Base-by-base conservation (phyloP, 2,888 invertebrate genomes). In the Bellardia pandia region DNA sequence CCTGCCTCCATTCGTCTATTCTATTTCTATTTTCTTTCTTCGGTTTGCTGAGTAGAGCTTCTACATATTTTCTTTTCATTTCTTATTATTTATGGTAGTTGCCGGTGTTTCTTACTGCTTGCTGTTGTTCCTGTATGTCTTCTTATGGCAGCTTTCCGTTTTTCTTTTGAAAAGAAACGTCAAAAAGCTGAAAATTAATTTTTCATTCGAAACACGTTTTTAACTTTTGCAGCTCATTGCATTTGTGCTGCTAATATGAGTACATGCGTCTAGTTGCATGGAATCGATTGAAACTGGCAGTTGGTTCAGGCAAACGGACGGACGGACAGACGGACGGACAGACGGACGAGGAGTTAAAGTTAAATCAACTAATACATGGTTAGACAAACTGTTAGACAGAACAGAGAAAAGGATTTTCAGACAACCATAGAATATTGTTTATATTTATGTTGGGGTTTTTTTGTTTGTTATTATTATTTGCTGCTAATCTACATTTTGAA, bases 121-220 rank as follows among this genome's bases (percentile, higher is more conserved):
- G 37, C 8, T 42, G 53, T 45, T 69, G 30, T 56, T 77, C 30
- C 48, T 68, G 23, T 56, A 69, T 13, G 37, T 33, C 71, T 37
- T 81, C 48, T 68, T 48, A 48, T 14, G 51, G 37, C 16, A 40
- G 60, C 13, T 23, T 45, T 45, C 3, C 16, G 11, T 14, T 7
- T 51, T 66, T 68, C 58, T 60, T 68, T 42, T 58, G 68, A 48
- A 72, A 69, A 64, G 62, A 62, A 23, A 79, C 78, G 51, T 79
- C 74, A 79, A 79, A 80, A 80, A 84, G 72, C 76, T 86, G 84
- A 62, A 85, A 87, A 87, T 75, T 80, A 75, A 85, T 85, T 85
- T 87, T 85, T 87, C 85, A 87, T 87, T 78, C 85, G 11, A 81
- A 87, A 87, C 87, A 87, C 87, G 87, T 87, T 85, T 69, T 64